Evolutionary conservation across 2,888 invertebrate genomes (phyloP).

Genomic region (Diloba caeruleocephala): DNA sequence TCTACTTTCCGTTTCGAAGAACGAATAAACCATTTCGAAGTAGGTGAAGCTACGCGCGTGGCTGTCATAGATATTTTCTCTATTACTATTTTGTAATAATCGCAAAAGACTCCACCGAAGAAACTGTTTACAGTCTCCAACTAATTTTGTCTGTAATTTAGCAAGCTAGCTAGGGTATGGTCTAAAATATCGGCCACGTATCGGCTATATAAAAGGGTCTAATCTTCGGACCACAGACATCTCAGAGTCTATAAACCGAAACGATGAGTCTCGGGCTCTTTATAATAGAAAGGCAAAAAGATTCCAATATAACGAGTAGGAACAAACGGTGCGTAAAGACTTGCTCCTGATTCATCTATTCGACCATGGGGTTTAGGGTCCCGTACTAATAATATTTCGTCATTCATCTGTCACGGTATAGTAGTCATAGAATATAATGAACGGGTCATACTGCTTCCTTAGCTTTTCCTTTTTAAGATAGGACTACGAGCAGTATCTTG

Average conservation of each 20-base stretch:
- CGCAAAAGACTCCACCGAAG: slow-evolving; percentile 13
- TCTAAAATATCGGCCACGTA: slow-evolving; percentile 52
- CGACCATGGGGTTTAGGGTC: slow-evolving; percentile 67
- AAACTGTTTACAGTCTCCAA: slow-evolving; percentile 29
- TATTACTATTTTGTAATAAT: slow-evolving; percentile 9
- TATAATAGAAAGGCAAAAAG: slow-evolving; percentile 69
- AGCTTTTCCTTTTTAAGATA: slow-evolving; percentile 10
- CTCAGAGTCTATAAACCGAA: slow-evolving; percentile 52
- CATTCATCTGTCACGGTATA: slow-evolving; percentile 46
- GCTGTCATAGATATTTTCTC: too few species aligned
- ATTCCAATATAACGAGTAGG: slow-evolving; percentile 69
- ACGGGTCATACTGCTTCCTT: slow-evolving; percentile 12
- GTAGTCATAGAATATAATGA: slow-evolving; percentile 25
- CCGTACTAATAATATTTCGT: slow-evolving; percentile 56
- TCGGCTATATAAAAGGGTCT: slow-evolving; percentile 52
- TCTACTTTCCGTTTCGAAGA: too few species aligned
- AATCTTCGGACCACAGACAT: slow-evolving; percentile 55
- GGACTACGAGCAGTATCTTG: background rate
- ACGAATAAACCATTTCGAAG: too few species aligned
- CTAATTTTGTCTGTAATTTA: slow-evolving; percentile 34
- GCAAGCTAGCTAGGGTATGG: slow-evolving; percentile 33
- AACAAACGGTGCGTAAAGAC: slow-evolving; percentile 62
- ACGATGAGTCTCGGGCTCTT: slow-evolving; percentile 54
- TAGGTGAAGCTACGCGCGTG: too few species aligned
- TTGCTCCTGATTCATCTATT: slow-evolving; percentile 65